Percentiles rank a stretch among this genome's conserved stretches.
Conservation (phyloP, 2,113 vertebrate genomes). For the Halichoeres trimaculatus region DNA sequence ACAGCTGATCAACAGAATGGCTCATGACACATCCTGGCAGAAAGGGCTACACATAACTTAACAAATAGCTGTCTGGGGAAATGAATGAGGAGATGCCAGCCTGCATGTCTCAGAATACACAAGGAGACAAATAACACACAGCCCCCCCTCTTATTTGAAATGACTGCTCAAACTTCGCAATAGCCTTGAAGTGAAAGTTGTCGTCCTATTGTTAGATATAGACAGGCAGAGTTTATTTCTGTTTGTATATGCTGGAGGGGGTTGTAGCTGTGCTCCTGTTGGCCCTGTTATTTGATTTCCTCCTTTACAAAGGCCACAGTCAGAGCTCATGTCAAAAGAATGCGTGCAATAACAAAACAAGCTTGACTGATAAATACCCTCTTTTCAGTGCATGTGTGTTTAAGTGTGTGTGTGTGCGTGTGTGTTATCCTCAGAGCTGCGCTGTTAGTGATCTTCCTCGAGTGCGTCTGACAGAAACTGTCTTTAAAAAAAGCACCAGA, state of each 20-base stretch:
- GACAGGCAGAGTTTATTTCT: conserved; percentile 77
- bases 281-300: conserved; percentile 81
- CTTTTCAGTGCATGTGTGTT: conserved; percentile 57
- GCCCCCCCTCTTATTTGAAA: conserved; percentile 63
- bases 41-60: conserved; percentile 72
- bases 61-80: conserved; percentile 72
- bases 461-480: conserved; percentile 70
- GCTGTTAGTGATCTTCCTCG: conserved; percentile 79
- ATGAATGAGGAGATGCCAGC: conserved; percentile 66
- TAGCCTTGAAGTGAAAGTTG: conserved; percentile 81
- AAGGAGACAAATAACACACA: conserved; percentile 66
- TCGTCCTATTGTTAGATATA: conserved; percentile 79
- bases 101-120: conserved; percentile 51
- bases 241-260: conserved; percentile 79
- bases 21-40: conserved; percentile 73
- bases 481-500: conserved; percentile 47
- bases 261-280: conserved; percentile 73
- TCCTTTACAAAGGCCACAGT: conserved; percentile 80
- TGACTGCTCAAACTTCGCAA: conserved; percentile 74
- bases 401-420: conserved; percentile 26
- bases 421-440: conserved; percentile 65
- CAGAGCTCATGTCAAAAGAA: conserved; percentile 80
- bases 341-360: conserved; percentile 79
- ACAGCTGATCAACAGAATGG: conserved; percentile 73
- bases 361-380: conserved; percentile 78